Percentiles rank a stretch among this genome's conserved stretches.
phyloP scores from a whole-genome alignment of 2,113 vertebrate species.

The Ictalurus punctatus region DNA sequence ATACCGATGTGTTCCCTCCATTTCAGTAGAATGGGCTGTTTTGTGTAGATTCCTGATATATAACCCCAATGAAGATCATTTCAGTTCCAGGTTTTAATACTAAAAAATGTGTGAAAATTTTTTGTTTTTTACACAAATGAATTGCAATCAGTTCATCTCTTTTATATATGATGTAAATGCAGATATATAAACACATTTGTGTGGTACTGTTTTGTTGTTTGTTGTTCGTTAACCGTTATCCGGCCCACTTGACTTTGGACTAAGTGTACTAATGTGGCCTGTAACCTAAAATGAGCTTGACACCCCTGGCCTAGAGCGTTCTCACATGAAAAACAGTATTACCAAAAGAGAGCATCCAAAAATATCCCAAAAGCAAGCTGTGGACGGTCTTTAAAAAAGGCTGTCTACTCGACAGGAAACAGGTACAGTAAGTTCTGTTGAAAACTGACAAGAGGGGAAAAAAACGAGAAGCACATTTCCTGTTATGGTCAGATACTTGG shows the following conservation, averaged over 20 bases:
- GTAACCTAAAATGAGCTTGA: background rate
- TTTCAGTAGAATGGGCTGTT: background rate
- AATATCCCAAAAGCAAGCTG: constrained; percentile 28
- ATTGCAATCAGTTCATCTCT: background rate
- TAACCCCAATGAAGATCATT: background rate
- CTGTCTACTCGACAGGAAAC: constrained; percentile 39
- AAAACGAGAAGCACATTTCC: constrained; percentile 44
- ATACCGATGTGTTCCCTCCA: background rate
- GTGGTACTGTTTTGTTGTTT: background rate
- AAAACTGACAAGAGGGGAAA: constrained; percentile 35
- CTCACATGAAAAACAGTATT: background rate
- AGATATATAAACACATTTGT: background rate
- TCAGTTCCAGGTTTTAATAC: background rate
- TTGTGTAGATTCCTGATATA: background rate
- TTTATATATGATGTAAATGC: background rate
- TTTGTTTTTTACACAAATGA: background rate
- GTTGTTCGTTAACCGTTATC: background rate
- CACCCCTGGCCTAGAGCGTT: background rate
- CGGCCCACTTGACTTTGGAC: background rate
- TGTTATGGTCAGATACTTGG: constrained; percentile 45
- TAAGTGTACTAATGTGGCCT: background rate
- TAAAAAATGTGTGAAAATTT: background rate
- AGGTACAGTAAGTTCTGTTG: constrained; percentile 43
- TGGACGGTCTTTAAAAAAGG: constrained; percentile 2
- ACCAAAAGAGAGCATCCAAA: constrained; percentile 1